A percentile compares a stretch with the other conserved stretches of the same genome.
phyloP scores from a whole-genome alignment of 1,140 invertebrate species.

The Bicyclus anynana region DNA sequence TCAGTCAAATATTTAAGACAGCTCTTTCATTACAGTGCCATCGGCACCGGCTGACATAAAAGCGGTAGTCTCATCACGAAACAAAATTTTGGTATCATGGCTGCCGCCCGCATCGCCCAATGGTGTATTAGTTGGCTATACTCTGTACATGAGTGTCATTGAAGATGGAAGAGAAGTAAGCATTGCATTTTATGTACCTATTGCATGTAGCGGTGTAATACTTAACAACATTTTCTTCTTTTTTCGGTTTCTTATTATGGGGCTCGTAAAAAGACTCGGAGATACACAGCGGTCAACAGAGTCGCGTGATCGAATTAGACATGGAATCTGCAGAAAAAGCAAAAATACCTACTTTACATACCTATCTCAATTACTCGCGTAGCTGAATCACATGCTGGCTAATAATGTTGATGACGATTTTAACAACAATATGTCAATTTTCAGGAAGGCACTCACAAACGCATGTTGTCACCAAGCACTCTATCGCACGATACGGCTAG shows the following conservation, averaged over 20 bases:
- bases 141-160: constrained; percentile 88
- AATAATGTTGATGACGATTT: too few species aligned
- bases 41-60: constrained; percentile 92
- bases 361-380: too few species aligned
- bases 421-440: constrained; percentile 42
- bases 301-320: too few species aligned
- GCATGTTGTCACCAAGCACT: constrained; percentile 80
- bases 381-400: too few species aligned
- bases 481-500: constrained; percentile 85
- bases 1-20: neutral
- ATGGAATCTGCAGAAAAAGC: too few species aligned
- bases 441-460: constrained; percentile 83
- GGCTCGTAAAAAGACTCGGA: too few species aligned
- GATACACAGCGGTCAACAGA: too few species aligned
- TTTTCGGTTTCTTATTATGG: too few species aligned
- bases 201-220: too few species aligned
- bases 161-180: constrained; percentile 84
- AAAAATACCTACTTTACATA: too few species aligned
- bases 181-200: neutral
- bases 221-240: too few species aligned
- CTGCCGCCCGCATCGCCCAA: constrained; percentile 85
- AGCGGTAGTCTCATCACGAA: constrained; percentile 88
- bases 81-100: constrained; percentile 93
- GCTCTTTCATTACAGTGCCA: constrained; percentile 80
- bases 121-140: constrained; percentile 87